Evolutionary conservation across 2,888 invertebrate genomes (phyloP).

Genomic region (Pseudococcus longispinus): DNA sequence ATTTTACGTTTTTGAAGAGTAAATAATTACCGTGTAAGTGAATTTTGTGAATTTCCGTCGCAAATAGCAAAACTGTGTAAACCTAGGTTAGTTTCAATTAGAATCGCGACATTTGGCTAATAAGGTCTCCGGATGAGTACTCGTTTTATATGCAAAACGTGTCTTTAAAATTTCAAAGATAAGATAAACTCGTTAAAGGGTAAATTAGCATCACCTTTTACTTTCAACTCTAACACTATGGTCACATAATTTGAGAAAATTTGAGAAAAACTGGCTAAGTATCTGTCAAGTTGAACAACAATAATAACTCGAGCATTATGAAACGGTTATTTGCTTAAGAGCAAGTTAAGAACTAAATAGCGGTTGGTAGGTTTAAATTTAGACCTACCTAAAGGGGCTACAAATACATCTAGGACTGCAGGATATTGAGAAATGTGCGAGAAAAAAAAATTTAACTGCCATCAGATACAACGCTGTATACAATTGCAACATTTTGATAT

Average conservation of each 20-base stretch:
- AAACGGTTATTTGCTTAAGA: too few species aligned
- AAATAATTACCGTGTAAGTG: background rate
- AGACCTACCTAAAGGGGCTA: too few species aligned
- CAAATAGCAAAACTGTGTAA: background rate
- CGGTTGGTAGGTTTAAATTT: too few species aligned
- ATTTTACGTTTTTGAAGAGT: background rate
- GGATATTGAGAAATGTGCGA: background rate
- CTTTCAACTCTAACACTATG: background rate
- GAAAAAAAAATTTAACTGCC: background rate
- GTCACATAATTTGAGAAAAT: background rate
- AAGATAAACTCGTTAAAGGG: background rate
- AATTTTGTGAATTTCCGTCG: background rate
- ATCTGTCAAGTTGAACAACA: background rate
- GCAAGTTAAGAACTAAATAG: too few species aligned
- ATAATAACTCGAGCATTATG: background rate
- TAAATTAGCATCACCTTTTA: background rate
- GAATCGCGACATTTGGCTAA: background rate
- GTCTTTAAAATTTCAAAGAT: background rate
- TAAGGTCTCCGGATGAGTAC: background rate
- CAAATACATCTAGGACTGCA: background rate
- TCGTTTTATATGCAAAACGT: background rate
- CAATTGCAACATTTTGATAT: conserved; percentile 5
- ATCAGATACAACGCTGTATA: background rate
- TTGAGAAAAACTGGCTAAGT: background rate
- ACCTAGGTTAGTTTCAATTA: conserved; percentile 4